Evolutionary conservation across 2,797 vertebrate species (phyloP), one percentile per base, ranked within the genome.

Genomic region (Carduelis carduelis): DNA sequence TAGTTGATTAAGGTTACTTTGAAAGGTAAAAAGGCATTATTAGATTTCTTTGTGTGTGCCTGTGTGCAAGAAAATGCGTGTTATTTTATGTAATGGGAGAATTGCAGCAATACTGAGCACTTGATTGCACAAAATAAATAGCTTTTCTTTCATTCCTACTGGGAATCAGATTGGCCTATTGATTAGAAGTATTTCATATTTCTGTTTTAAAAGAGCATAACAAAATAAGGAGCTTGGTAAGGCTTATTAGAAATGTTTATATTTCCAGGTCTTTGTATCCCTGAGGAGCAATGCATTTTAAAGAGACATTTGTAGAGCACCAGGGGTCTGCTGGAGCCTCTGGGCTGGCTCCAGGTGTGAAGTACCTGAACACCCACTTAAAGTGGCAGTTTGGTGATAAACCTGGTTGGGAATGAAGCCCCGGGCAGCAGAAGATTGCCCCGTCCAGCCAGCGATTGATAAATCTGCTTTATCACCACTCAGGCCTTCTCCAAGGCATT

Each of bases 321-420:
- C 59, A 30, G 63, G 79, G 61, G 8, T 86, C 55, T 77, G 7
- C 84, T 78, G 92, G 59, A 63, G 64, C 76, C 74, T 44, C 69
- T 77, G 61, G 37, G 82, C 55, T 8, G 3, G 34, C 87, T 96
- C 89, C 91, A 96, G 89, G 87, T 97, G 95, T 59, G 79, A 96
- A 83, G 87, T 66, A 39, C 94, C 92, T 4, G 0, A 75, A 68
- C 94, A 96, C 85, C 74, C 83, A 79, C 93, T 94, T 64, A 16
- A 82, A 81, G 83, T 92, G 89, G 89, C 93, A 93, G 82, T 66
- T 95, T 85, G 80, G 65, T 96, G 95, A 95, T 96, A 92, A 97
- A 93, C 47, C 14, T 7, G 27, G 74, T 44, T 43, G 89, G 85
- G 88, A 94, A 34, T 9, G 83, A 70, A 93, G 84, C 59, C 83